These are phyloP conservation scores for Columba livia DNA, from an alignment of 2,113 vertebrate genomes.

Conservation along the genomic window DNA sequence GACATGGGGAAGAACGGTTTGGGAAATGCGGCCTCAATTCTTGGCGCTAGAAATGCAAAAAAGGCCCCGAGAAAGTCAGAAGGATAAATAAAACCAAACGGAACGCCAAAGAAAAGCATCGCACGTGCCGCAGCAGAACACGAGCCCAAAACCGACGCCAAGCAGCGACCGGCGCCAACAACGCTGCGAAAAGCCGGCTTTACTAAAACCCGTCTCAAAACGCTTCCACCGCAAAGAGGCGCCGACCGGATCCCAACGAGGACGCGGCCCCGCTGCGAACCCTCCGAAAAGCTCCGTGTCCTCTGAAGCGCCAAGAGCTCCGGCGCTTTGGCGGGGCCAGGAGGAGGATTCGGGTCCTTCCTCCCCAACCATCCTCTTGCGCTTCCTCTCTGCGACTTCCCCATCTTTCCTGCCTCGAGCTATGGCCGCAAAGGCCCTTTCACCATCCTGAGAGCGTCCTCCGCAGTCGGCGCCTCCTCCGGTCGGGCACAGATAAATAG, in stretches of 20 bases:
- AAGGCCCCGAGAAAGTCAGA: not conserved
- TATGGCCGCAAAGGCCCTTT: not conserved
- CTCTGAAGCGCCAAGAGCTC: not conserved
- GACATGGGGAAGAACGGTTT: not conserved
- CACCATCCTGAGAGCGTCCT: accelerated
- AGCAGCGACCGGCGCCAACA: not conserved
- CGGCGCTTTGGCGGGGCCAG: no score
- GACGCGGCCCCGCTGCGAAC: accelerated
- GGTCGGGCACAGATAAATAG: accelerated
- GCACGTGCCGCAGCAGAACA: not conserved
- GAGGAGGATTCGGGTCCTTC: not conserved
- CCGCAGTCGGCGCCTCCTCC: not conserved
- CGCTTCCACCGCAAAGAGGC: not conserved
- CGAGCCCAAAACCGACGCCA: not conserved
- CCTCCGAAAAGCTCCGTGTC: not conserved
- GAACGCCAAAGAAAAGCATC: not conserved
- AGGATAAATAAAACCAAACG: not conserved
- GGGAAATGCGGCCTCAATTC: not conserved
- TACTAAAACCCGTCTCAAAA: not conserved
- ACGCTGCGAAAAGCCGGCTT: not conserved
- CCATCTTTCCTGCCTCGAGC: not conserved
- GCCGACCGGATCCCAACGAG: accelerated
- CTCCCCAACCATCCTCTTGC: not conserved
- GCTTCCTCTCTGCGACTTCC: not conserved
- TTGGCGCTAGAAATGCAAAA: not conserved